Evolutionary conservation across 1,140 invertebrate species (phyloP), one percentile per base, ranked within the genome.

Genomic region (Plodia interpunctella): DNA sequence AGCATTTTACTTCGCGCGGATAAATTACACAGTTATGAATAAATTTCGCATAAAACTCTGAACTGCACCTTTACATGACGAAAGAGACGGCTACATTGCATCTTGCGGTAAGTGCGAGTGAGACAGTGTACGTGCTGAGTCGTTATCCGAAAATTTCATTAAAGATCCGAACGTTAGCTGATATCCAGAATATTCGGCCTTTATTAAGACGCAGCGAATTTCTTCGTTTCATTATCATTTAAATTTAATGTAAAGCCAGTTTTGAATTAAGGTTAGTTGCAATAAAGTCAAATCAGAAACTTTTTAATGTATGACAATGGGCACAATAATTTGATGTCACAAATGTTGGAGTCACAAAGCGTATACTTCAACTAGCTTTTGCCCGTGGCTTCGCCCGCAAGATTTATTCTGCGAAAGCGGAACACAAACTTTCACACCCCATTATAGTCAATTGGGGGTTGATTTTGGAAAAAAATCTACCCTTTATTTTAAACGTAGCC

Each of bases 21-120:
- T 87, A 81, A 87, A 89, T 88, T 88, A 89, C 84, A 75, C 72
- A 75, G 83, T 87, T 89, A 89, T 89, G 86, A 89, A 89, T 89
- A 89, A 89, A 87, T 89, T 85, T 89, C 80, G 68, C 86, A 88
- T 88, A 88, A 87, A 88, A 88, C 75, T 78, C 73, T 56, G 64
- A 70, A 81, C 74, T 88, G 83, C 86, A 87, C 78, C 78, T 85
- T 86, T 71, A 76, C 76, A 76, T 59, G 75, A 65, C 20, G 74
- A 80, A 53, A 65, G 82, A 65, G 80, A 80, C 58, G 63, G 68
- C 53, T 55, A 53, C 76, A 87, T 73, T 32, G 49, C 50, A 49
- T 32, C 35, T 49, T 17, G 11, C 0, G 13, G 35, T 44, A 21
- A 35, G 77, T 57, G 44, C n/a, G 67, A 81, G 52, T 63, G 72